Conservation (phyloP, 2,888 invertebrate species). For the Xylophagus ater region DNA sequence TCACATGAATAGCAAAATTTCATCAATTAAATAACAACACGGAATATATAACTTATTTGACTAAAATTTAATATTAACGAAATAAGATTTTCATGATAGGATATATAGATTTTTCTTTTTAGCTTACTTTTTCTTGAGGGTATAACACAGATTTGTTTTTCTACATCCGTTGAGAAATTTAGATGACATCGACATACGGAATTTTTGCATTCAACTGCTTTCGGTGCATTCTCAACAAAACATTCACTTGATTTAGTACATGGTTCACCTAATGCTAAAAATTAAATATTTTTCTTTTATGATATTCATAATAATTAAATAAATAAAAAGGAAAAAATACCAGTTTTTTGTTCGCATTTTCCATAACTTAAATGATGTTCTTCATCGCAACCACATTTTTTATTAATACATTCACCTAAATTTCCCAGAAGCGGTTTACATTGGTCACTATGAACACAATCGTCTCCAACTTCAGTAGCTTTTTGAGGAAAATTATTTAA, state of each 20-base stretch:
- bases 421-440: conserved; percentile 33
- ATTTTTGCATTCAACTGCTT: conserved; percentile 35
- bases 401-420: conserved; percentile 26
- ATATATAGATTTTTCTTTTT: too few species aligned
- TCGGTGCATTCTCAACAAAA: conserved; percentile 29
- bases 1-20: conserved; percentile 8
- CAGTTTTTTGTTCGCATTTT: conserved; percentile 28
- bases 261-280: conserved; percentile 29
- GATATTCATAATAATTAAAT: background rate
- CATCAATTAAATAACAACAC: conserved; percentile 8
- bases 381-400: conserved; percentile 30
- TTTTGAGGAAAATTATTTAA: too few species aligned
- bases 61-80: too few species aligned
- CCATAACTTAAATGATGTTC: conserved; percentile 31
- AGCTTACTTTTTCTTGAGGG: conserved; percentile 15
- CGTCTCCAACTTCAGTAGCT: conserved; percentile 32
- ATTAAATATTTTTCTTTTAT: too few species aligned
- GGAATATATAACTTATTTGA: background rate
- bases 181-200: conserved; percentile 36
- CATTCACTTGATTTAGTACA: conserved; percentile 33
- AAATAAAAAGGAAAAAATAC: conserved; percentile 19
- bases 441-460: conserved; percentile 34
- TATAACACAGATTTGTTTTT: conserved; percentile 14
- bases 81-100: too few species aligned
- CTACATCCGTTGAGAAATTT: conserved; percentile 4